Evolutionary conservation across 2,888 invertebrate genomes (phyloP), one percentile per base, ranked within the genome.

Genomic region (Limenitis camilla): DNA sequence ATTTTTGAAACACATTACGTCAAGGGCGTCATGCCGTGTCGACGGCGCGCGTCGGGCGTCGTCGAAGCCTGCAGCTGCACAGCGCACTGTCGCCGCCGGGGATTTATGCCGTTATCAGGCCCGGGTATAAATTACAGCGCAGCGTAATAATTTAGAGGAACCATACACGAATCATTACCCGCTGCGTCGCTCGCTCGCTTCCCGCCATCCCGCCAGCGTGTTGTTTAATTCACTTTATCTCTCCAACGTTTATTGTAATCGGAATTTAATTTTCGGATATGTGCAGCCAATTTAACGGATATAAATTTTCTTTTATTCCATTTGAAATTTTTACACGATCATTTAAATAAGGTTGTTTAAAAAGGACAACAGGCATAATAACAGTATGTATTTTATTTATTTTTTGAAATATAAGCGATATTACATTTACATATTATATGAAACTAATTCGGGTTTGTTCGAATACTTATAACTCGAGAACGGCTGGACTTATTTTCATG

Each of bases 141-240:
- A 72, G 74, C 67, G 81, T 80, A 81, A 85, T 87, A 86, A 86
- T 85, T 86, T 85, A 84, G 85, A 81, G 78, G 78, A 78, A 78
- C 83, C 76, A 78, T 81, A 79, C 82, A 83, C 83, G 86, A 82
- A 85, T 86, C 84, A 84, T 86, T 86, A 80, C 87, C 82, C 83
- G 78, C 84, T 82, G 85, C 73, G 81, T 67, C 65, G 68, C 63
- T 65, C 66, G 71, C 62, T 63, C n/a, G n/a, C n/a, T n/a, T n/a
- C n/a, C n/a, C n/a, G n/a, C n/a, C n/a, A n/a, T 60, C 59, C 61
- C 65, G 54, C 58, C 70, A 59, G 65, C 63, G 71, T 72, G 72
- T 72, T 72, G 69, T 76, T 81, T 81, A 81, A 83, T 85, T 84
- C 78, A 78, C 76, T 82, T 82, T 83, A 82, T 81, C 77, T 76